phyloP scores from a whole-genome alignment of 2,888 invertebrate genomes.

The Alloplasta piceator region DNA sequence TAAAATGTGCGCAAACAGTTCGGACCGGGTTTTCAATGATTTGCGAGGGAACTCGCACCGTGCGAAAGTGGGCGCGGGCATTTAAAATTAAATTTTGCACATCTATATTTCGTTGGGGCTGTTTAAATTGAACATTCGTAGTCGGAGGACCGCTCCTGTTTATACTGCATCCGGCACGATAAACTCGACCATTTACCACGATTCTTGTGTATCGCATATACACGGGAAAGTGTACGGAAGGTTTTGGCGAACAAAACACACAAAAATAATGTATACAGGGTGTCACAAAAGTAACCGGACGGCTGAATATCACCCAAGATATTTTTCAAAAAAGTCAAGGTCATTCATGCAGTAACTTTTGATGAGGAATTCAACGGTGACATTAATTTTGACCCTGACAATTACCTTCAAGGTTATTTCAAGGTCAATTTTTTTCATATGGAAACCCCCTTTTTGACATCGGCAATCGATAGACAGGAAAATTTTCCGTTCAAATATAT shows the following conservation, averaged over 20 bases:
- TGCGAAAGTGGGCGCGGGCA: not conserved
- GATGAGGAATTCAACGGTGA: no score
- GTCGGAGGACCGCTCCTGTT: not conserved
- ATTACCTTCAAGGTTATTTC: no score
- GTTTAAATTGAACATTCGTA: no score
- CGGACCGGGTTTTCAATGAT: conserved; percentile 24
- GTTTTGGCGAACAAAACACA: conserved; percentile 4
- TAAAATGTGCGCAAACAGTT: conserved; percentile 24
- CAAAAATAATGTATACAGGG: conserved; percentile 22
- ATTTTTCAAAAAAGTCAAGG: no score
- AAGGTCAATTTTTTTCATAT: no score
- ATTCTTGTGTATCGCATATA: not conserved
- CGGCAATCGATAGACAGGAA: no score
- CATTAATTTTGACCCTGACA: no score
- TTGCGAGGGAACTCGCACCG: conserved; percentile 3
- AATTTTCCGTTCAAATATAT: no score
- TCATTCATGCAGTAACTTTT: no score
- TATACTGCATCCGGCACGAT: conserved; percentile 31
- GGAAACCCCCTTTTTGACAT: no score
- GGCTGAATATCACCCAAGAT: no score
- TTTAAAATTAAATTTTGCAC: conserved; percentile 3
- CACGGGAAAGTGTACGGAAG: not conserved
- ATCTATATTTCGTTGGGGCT: not conserved
- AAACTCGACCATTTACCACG: conserved; percentile 44
- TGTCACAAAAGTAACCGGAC: no score